phyloP scores from a whole-genome alignment of 2,888 invertebrate genomes.

The Heliconius sara region DNA sequence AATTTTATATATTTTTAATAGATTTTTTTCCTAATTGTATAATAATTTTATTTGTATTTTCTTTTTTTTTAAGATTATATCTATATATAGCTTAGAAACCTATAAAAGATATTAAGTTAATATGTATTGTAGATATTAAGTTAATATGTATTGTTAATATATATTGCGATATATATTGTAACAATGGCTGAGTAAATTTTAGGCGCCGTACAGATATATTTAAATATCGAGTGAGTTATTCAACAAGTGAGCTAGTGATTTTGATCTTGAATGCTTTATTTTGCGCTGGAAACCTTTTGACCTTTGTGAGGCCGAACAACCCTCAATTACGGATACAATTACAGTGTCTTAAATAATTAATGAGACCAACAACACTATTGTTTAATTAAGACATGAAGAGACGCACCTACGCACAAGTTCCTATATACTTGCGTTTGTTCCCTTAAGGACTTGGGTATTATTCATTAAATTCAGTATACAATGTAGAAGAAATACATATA shows the following conservation, averaged over 20 bases:
- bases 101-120: neutral
- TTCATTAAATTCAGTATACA: neutral
- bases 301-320: conserved; percentile 58
- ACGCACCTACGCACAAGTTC: conserved; percentile 54
- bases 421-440: conserved; percentile 2
- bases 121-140: neutral
- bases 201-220: conserved; percentile 15
- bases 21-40: too few species aligned
- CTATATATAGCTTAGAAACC: too few species aligned
- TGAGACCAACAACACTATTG: conserved; percentile 60
- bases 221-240: conserved; percentile 52
- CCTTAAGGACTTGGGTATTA: neutral
- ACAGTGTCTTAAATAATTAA: conserved; percentile 57
- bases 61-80: too few species aligned
- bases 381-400: conserved; percentile 71
- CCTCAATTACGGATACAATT: conserved; percentile 52
- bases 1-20: too few species aligned
- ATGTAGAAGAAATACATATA: neutral
- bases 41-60: too few species aligned
- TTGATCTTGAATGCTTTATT: conserved; percentile 58
- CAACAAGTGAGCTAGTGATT: conserved; percentile 63
- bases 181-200: neutral
- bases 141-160: neutral
- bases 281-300: conserved; percentile 68
- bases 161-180: neutral